phyloP scores from a whole-genome alignment of 1,140 invertebrate species.

The Zaprionus taronus region DNA sequence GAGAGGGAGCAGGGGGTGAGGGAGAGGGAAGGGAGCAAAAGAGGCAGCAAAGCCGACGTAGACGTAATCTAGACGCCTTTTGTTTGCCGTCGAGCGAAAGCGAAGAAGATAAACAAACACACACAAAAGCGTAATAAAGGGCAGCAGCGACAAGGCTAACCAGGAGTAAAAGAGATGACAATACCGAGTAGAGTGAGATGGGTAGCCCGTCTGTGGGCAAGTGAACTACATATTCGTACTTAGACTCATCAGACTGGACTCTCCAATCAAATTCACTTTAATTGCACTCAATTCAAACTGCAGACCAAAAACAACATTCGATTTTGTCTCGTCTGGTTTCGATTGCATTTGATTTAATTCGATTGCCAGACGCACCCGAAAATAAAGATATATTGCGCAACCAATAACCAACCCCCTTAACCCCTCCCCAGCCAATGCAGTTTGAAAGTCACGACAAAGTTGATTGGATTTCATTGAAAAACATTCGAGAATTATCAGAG shows the following conservation, averaged over 20 bases:
- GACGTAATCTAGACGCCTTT: conserved; percentile 62
- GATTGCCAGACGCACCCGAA: conserved; percentile 46
- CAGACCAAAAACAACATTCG: conserved; percentile 47
- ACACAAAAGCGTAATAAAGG: conserved; percentile 33
- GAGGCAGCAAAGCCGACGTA: conserved; percentile 34
- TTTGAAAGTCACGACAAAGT: conserved; percentile 44
- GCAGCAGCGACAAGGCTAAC: conserved; percentile 26
- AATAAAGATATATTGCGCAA: conserved; percentile 44
- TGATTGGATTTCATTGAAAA: conserved; percentile 44
- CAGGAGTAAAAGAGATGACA: not conserved
- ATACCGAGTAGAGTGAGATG: no score
- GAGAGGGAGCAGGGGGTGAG: not conserved
- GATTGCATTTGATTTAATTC: conserved; percentile 72
- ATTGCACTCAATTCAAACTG: conserved; percentile 71
- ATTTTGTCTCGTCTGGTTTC: conserved; percentile 31
- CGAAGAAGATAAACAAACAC: conserved; percentile 48
- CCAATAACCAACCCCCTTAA: conserved; percentile 30
- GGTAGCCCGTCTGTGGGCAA: conserved; percentile 36
- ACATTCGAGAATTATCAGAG: not conserved
- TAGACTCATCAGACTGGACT: not conserved
- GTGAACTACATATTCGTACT: conserved; percentile 34
- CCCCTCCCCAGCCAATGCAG: conserved; percentile 16
- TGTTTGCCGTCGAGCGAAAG: conserved; percentile 42
- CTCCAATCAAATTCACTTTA: conserved; percentile 64
- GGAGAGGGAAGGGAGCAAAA: not conserved